A percentile compares a stretch with the other conserved stretches of the same genome.
Conservation (phyloP, 2,797 vertebrate genomes). For the Malurus leucopterus region DNA sequence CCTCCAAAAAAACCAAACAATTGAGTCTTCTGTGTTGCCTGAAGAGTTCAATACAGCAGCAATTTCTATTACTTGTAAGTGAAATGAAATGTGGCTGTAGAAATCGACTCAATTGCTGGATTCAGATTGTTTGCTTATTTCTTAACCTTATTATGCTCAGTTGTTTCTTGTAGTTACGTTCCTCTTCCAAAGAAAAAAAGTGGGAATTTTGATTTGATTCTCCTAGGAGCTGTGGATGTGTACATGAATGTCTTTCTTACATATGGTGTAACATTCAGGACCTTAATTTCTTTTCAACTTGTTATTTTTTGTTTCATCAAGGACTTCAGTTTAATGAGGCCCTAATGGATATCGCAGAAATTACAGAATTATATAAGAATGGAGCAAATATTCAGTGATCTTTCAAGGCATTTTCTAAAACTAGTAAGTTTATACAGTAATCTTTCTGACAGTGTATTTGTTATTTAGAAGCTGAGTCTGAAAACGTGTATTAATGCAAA, state of each 20-base stretch:
- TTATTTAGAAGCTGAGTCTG: neutral
- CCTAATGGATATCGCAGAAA: neutral
- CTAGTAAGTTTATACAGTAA: neutral
- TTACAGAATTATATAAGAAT: neutral
- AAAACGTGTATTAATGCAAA: neutral
- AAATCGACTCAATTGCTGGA: neutral
- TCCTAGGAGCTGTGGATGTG: neutral
- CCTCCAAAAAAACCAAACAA: neutral
- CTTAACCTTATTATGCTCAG: neutral
- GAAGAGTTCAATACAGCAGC: neutral
- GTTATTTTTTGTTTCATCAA: neutral
- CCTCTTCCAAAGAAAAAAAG: neutral
- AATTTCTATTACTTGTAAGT: neutral
- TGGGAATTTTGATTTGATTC: neutral
- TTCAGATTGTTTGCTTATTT: neutral
- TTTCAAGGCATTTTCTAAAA: neutral
- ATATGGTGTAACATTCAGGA: neutral
- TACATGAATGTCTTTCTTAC: neutral
- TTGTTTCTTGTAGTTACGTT: neutral
- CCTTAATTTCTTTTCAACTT: neutral
- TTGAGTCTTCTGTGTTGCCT: neutral
- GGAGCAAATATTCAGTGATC: neutral
- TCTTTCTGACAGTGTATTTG: neutral
- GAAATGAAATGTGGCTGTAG: neutral
- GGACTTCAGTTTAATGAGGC: neutral